These are phyloP conservation scores for Labeo calbasu DNA, from an alignment of 2,797 vertebrate genomes.

Conservation along the genomic window DNA sequence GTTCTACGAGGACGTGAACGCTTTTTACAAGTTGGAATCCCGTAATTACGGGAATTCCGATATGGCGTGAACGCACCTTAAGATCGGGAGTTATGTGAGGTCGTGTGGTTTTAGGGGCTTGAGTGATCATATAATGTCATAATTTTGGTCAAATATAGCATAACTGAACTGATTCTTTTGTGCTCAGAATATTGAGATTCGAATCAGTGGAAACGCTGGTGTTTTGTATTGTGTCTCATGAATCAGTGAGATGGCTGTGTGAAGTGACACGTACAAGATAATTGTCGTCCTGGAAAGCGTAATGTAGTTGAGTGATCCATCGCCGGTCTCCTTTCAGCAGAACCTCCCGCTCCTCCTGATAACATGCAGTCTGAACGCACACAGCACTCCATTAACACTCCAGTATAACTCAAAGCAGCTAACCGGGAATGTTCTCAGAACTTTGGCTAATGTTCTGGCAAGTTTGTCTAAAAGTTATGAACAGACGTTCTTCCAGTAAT, in stretches of 20 bases:
- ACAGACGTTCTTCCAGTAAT: not conserved
- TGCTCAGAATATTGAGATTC: not conserved
- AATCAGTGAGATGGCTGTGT: not conserved
- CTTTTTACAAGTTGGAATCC: too few species aligned
- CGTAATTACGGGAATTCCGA: too few species aligned
- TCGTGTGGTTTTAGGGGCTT: not conserved
- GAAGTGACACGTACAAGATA: constrained; percentile 77
- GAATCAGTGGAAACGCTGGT: not conserved
- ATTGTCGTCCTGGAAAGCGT: constrained; percentile 89
- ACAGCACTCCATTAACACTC: not conserved
- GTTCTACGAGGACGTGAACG: too few species aligned
- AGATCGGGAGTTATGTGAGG: too few species aligned
- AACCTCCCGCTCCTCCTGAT: constrained; percentile 87
- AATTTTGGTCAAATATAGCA: not conserved
- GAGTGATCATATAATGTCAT: not conserved
- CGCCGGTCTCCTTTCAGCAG: constrained; percentile 82
- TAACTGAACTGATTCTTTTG: not conserved
- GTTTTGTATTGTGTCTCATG: not conserved
- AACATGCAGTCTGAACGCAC: constrained; percentile 81
- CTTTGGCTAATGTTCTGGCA: not conserved
- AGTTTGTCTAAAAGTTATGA: not conserved
- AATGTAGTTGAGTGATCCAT: constrained; percentile 90
- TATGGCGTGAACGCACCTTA: too few species aligned
- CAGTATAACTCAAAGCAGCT: not conserved
- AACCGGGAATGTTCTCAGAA: not conserved